Conservation (phyloP, 2,797 vertebrate species). For the Macrochelys suwanniensis region DNA sequence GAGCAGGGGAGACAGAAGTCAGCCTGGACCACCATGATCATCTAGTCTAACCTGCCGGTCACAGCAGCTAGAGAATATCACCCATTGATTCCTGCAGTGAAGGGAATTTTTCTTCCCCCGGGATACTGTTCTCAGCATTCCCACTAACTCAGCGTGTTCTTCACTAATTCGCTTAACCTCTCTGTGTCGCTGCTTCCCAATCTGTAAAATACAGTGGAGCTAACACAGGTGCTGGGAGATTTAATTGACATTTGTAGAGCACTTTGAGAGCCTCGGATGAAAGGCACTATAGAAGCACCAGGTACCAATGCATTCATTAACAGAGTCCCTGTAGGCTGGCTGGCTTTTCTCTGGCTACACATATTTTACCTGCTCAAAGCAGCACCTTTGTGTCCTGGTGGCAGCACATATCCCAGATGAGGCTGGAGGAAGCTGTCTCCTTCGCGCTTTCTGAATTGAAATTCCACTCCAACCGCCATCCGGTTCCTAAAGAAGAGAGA, state of each 20-base stretch:
- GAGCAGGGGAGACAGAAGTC: fast-evolving
- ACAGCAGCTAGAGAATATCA: background rate
- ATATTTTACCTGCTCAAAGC: fast-evolving
- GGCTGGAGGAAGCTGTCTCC: background rate
- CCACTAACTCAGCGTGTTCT: background rate
- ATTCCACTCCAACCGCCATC: constrained; percentile 29
- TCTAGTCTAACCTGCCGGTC: no score
- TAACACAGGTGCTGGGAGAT: fast-evolving
- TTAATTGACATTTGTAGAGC: fast-evolving
- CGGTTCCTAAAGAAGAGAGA: constrained; percentile 25
- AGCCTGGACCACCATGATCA: background rate
- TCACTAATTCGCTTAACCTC: background rate
- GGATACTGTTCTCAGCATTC: background rate
- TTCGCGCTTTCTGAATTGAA: background rate
- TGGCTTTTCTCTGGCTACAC: fast-evolving
- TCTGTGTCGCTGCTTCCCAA: background rate
- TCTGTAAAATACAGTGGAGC: fast-evolving
- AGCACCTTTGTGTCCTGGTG: background rate
- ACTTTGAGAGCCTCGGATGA: background rate
- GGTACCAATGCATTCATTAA: fast-evolving
- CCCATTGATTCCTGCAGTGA: background rate
- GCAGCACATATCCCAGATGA: background rate
- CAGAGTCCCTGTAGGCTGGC: fast-evolving
- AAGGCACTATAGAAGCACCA: fast-evolving
- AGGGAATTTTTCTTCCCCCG: background rate